Percentiles rank a stretch among this genome's conserved stretches.
phyloP scores from a whole-genome alignment of 2,113 vertebrate genomes.

The Rhadina sibilatrix region DNA sequence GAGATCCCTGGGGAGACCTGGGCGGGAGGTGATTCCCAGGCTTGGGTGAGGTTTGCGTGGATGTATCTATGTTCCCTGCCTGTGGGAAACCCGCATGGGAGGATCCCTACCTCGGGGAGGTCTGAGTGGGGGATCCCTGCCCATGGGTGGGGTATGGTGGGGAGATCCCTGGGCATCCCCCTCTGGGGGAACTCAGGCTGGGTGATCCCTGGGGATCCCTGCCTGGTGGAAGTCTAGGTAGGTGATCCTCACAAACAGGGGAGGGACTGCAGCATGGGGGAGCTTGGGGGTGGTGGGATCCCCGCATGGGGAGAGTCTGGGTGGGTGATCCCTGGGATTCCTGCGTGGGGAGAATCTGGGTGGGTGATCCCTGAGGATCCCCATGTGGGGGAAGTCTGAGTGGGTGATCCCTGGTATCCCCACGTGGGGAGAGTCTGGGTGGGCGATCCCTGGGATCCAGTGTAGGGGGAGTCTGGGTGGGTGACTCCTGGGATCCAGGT shows the following conservation, averaged over 20 bases:
- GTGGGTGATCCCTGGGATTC: not conserved
- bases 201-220: not conserved
- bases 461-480: too few species aligned
- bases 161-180: not conserved
- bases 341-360: fast-evolving
- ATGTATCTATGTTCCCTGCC: not conserved
- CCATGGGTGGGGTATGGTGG: too few species aligned
- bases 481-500: not conserved
- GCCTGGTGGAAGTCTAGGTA: too few species aligned
- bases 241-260: not conserved
- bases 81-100: not conserved
- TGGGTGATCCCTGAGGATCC: not conserved
- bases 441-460: not conserved
- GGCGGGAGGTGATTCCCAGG: not conserved
- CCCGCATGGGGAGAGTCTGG: not conserved
- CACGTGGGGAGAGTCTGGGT: fast-evolving
- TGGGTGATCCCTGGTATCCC: too few species aligned
- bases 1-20: not conserved
- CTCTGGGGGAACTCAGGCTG: too few species aligned
- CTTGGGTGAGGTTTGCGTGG: not conserved
- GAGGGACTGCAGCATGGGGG: not conserved
- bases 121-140: not conserved
- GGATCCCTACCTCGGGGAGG: not conserved
- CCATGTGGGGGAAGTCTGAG: too few species aligned
- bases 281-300: not conserved